Conservation (phyloP, 2,888 invertebrate genomes). For the Schizaphis graminum region DNA sequence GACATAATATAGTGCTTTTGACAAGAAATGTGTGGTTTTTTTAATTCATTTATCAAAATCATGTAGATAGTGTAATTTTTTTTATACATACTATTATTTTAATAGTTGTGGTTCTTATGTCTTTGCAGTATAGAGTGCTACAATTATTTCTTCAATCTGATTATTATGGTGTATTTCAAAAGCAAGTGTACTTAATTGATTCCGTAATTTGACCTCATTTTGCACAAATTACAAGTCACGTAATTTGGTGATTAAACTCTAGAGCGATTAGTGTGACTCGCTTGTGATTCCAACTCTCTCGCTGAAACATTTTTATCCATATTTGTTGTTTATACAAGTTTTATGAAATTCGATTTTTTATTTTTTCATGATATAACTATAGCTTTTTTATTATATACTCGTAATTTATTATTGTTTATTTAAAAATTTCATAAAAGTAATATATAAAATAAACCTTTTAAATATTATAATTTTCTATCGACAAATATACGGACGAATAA, state of each 20-base stretch:
- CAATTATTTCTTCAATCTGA: background rate
- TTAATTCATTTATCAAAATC: background rate
- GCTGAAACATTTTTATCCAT: background rate
- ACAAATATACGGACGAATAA: background rate
- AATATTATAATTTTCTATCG: background rate
- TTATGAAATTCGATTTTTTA: background rate
- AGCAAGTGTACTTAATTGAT: constrained; percentile 36
- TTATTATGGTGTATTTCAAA: background rate
- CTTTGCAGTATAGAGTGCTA: background rate
- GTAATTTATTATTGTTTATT: background rate
- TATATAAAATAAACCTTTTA: background rate
- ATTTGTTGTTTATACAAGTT: no score
- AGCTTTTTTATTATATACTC: background rate
- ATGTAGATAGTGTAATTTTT: background rate
- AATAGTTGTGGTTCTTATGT: background rate
- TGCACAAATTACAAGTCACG: constrained; percentile 36
- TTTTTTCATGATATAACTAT: background rate
- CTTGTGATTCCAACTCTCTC: background rate
- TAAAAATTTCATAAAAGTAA: background rate
- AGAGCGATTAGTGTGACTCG: constrained; percentile 10
- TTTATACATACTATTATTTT: background rate
- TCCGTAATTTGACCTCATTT: constrained; percentile 29
- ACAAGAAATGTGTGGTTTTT: background rate
- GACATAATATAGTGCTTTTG: background rate
- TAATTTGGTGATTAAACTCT: constrained; percentile 27